phyloP scores from a whole-genome alignment of 1,140 invertebrate species.

The Papilio polyxenes region DNA sequence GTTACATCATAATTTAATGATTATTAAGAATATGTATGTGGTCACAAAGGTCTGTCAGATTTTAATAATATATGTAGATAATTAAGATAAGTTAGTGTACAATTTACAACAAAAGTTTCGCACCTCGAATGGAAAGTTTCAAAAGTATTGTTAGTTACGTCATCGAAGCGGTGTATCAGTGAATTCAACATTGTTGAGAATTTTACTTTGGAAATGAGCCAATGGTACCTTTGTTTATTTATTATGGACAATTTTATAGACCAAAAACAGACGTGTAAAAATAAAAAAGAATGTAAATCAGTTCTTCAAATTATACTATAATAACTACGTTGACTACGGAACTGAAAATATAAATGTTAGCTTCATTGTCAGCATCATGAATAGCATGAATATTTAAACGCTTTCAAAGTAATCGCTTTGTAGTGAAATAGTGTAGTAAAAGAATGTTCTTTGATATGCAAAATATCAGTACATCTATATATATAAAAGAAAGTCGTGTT shows the following conservation, averaged over 20 bases:
- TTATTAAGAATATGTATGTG: too few relatives aligned
- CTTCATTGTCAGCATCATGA: conserved; percentile 34
- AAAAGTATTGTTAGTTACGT: conserved; percentile 42
- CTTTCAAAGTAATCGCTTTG: conserved; percentile 31
- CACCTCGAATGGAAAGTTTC: conserved; percentile 20
- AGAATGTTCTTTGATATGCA: conserved; percentile 31
- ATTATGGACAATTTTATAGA: conserved; percentile 70
- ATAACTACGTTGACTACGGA: conserved; percentile 35
- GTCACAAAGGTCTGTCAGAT: too few relatives aligned
- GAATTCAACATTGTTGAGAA: conserved; percentile 48
- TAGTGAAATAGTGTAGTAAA: conserved; percentile 30
- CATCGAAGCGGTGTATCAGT: conserved; percentile 42
- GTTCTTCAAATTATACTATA: conserved; percentile 38
- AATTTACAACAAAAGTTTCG: neutral
- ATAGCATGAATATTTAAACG: conserved; percentile 37
- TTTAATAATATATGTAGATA: neutral
- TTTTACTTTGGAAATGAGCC: conserved; percentile 62
- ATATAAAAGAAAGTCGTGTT: too few relatives aligned
- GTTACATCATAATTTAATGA: too few relatives aligned
- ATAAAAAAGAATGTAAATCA: conserved; percentile 55
- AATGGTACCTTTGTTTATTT: conserved; percentile 64
- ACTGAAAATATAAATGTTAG: conserved; percentile 35
- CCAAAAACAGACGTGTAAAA: conserved; percentile 59
- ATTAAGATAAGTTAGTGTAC: neutral
- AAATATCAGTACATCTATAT: neutral